These are phyloP conservation scores for Serranus cabrilla DNA, from an alignment of 2,797 vertebrate genomes.

Conservation along the genomic window DNA sequence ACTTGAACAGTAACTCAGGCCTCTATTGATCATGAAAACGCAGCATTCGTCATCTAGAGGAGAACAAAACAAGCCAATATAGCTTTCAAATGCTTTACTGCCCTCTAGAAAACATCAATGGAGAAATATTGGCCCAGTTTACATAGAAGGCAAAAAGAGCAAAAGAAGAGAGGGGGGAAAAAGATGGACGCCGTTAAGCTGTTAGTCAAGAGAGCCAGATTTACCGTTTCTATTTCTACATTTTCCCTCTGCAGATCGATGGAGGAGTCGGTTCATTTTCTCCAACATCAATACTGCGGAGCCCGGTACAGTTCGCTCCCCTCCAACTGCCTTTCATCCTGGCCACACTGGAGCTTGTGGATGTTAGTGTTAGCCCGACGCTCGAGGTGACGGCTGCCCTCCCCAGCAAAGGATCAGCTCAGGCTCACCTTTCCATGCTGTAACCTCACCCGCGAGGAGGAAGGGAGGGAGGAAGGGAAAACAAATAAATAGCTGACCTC, in stretches of 20 bases:
- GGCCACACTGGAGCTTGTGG: constrained; percentile 64
- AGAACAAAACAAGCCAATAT: constrained; percentile 81
- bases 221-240: constrained; percentile 86
- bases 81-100: constrained; percentile 81
- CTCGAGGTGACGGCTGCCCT: constrained; percentile 67
- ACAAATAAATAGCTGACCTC: constrained; percentile 54
- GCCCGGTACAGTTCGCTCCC: constrained; percentile 66
- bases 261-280: constrained; percentile 82
- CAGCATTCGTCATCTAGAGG: constrained; percentile 75
- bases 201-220: constrained; percentile 84
- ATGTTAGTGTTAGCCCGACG: constrained; percentile 46
- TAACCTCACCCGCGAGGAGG: constrained; percentile 54
- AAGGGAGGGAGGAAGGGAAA: constrained; percentile 10
- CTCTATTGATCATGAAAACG: constrained; percentile 77
- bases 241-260: constrained; percentile 83
- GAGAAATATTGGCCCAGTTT: constrained; percentile 78
- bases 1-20: constrained; percentile 59
- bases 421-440: constrained; percentile 56
- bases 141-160: constrained; percentile 65
- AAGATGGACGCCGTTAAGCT: constrained; percentile 81
- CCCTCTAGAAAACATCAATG: constrained; percentile 83
- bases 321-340: constrained; percentile 78
- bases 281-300: constrained; percentile 82
- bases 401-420: constrained; percentile 55
- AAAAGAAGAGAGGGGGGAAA: constrained; percentile 41